Evolutionary conservation across 2,888 invertebrate genomes (phyloP).

Genomic region (Sthenelais limicola): DNA sequence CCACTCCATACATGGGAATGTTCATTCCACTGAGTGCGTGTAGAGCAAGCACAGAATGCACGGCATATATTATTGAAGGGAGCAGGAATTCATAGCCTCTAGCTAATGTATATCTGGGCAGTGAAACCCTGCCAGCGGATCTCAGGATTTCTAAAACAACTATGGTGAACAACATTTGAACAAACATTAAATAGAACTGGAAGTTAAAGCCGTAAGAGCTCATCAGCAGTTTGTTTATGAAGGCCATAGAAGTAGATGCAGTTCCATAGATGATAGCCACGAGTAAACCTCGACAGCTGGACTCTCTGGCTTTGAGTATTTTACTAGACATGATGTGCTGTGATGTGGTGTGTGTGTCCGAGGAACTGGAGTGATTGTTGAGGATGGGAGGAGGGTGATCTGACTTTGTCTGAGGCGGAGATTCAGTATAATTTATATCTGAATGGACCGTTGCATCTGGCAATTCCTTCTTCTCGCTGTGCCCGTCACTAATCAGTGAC

Average conservation of each 20-base stretch:
- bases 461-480: too few relatives aligned
- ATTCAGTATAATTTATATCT: too few relatives aligned
- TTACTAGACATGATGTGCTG: too few relatives aligned
- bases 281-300: constrained; percentile 53
- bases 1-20: constrained; percentile 75
- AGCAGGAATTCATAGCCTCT: constrained; percentile 72
- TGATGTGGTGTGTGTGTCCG: too few relatives aligned
- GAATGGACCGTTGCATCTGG: too few relatives aligned
- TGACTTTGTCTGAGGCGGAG: too few relatives aligned
- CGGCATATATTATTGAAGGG: constrained; percentile 73
- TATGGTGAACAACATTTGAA: constrained; percentile 74
- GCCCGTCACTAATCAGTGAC: too few relatives aligned
- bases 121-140: constrained; percentile 58
- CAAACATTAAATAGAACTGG: constrained; percentile 74
- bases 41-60: constrained; percentile 74
- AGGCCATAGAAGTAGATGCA: constrained; percentile 72
- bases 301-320: neutral
- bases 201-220: constrained; percentile 73
- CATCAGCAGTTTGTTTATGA: constrained; percentile 72
- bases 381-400: too few relatives aligned
- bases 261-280: constrained; percentile 72
- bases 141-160: constrained; percentile 69
- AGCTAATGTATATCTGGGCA: constrained; percentile 71
- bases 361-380: too few relatives aligned
- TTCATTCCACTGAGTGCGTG: constrained; percentile 75